A percentile compares a stretch with the other conserved stretches of the same genome.
Evolutionary conservation across 2,797 vertebrate genomes (phyloP).

Genomic region (Microctenopoma stevenorrisi): DNA sequence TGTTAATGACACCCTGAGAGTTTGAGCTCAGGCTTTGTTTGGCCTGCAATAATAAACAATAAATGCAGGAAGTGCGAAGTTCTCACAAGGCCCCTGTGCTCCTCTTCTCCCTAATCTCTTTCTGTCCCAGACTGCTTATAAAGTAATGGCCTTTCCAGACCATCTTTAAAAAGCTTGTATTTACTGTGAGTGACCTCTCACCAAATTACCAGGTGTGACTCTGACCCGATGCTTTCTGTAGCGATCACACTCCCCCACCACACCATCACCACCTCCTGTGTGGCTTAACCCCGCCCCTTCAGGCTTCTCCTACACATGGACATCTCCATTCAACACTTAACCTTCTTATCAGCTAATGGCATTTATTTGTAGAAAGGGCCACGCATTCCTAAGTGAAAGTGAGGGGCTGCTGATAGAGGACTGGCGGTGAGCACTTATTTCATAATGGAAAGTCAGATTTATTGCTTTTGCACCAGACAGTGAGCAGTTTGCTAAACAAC

Average conservation of each 20-base stretch:
- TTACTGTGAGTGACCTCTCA: constrained; percentile 84
- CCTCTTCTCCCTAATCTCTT: constrained; percentile 61
- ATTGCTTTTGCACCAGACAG: constrained; percentile 19
- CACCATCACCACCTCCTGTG: neutral
- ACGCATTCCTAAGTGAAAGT: constrained; percentile 59
- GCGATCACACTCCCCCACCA: constrained; percentile 48
- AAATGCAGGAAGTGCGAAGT: constrained; percentile 78
- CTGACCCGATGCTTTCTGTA: constrained; percentile 74
- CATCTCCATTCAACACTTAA: constrained; percentile 52
- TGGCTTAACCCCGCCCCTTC: constrained; percentile 35
- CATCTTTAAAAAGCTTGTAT: constrained; percentile 79
- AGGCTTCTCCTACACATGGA: constrained; percentile 28
- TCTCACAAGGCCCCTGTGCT: constrained; percentile 68
- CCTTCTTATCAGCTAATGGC: constrained; percentile 41
- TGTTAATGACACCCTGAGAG: constrained; percentile 30
- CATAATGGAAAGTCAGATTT: constrained; percentile 47
- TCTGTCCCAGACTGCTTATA: constrained; percentile 72
- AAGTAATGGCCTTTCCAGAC: constrained; percentile 84
- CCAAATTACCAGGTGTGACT: constrained; percentile 85
- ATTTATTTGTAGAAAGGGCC: constrained; percentile 32
- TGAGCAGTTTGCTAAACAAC: constrained; percentile 15
- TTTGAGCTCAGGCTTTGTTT: constrained; percentile 64
- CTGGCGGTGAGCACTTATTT: constrained; percentile 37
- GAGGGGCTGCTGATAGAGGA: constrained; percentile 49
- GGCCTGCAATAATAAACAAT: constrained; percentile 64